Conservation (phyloP, 2,888 invertebrate species). For the Polyommatus iphigenia region DNA sequence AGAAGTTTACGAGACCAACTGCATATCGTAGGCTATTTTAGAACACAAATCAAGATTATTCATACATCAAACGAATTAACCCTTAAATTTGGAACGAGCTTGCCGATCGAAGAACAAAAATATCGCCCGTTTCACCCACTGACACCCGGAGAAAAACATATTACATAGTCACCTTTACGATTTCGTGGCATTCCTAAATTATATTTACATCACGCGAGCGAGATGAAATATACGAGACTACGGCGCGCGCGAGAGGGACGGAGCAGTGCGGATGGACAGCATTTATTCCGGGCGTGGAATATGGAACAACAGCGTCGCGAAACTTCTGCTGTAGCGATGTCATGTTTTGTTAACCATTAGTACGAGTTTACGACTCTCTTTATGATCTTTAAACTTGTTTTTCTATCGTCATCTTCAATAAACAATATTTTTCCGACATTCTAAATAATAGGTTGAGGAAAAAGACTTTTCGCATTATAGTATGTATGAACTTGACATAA, state of each 20-base stretch:
- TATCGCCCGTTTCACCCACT: slow-evolving; percentile 14
- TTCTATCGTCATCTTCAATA: not conserved
- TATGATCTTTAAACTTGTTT: not conserved
- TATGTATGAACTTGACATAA: no score
- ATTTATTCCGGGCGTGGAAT: slow-evolving; percentile 37
- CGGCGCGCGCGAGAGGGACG: slow-evolving; percentile 32
- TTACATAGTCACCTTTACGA: slow-evolving; percentile 47
- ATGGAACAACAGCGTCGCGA: slow-evolving; percentile 36
- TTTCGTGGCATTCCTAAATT: slow-evolving; percentile 44
- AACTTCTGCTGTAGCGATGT: slow-evolving; percentile 22
- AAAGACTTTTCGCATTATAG: no score
- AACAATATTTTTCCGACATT: not conserved
- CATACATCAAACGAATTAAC: slow-evolving; percentile 1
- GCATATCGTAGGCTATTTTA: not conserved
- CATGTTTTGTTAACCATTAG: not conserved
- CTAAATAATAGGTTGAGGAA: no score
- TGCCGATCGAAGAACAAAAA: slow-evolving; percentile 3
- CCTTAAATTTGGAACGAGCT: not conserved
- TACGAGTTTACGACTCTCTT: not conserved
- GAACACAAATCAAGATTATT: slow-evolving; percentile 7
- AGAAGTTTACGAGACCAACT: not conserved
- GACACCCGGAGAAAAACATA: slow-evolving; percentile 36
- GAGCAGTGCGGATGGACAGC: slow-evolving; percentile 8
- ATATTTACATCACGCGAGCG: slow-evolving; percentile 26
- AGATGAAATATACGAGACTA: slow-evolving; percentile 19